Conservation (phyloP, 2,113 vertebrate species). For the Uropsilus gracilis region DNA sequence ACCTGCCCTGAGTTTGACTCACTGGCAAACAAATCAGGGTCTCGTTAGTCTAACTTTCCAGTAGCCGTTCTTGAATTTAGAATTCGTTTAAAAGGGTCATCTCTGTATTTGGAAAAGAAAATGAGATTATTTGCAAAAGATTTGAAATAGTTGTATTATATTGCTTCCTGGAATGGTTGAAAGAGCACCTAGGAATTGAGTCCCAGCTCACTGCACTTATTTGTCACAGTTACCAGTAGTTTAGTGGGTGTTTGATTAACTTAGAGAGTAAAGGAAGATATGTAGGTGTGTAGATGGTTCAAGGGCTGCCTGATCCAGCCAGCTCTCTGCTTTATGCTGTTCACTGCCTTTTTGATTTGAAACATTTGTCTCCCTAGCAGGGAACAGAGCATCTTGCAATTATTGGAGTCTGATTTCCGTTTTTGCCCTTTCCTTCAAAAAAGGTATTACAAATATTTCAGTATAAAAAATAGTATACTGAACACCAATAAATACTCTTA, state of each 20-base stretch:
- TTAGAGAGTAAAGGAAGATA: constrained; percentile 14
- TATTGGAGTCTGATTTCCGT: neutral
- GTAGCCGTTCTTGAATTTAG: neutral
- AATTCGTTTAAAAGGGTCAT: neutral
- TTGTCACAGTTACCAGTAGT: neutral
- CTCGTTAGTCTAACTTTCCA: neutral
- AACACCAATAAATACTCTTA: neutral
- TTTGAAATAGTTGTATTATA: constrained; percentile 21
- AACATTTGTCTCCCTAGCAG: neutral
- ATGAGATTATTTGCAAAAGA: constrained; percentile 23
- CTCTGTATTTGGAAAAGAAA: neutral
- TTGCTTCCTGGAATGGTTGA: neutral
- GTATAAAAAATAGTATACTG: neutral
- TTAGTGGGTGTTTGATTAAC: neutral
- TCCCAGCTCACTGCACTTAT: neutral
- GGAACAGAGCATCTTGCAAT: neutral
- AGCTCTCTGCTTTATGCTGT: neutral
- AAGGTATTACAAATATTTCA: constrained; percentile 5
- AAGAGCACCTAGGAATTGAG: constrained; percentile 7
- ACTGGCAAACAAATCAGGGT: neutral
- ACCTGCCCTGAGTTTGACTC: neutral
- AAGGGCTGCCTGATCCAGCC: neutral
- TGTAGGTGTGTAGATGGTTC: neutral
- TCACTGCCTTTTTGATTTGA: neutral
- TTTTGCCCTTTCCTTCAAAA: constrained; percentile 1